Base-by-base conservation (phyloP, 2,888 invertebrate genomes). In the Pammene aurita region DNA sequence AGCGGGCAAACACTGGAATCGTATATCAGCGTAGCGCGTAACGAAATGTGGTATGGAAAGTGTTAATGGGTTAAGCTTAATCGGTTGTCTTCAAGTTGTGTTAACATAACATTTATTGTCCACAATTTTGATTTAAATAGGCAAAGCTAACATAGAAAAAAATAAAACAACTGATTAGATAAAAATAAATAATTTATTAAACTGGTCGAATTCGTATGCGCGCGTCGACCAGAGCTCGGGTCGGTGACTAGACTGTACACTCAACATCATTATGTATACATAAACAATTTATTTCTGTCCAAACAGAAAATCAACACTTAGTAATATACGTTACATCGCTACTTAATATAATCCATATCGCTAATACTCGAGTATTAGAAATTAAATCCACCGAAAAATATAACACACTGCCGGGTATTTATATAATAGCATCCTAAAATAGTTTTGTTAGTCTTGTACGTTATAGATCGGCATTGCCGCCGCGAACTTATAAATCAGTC, bases 341-440 rank as follows among this genome's bases (percentile, higher is more conserved):
- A 92, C 90, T 92, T 92, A 92, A 81, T 82, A 89, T 88, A 88
- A 87, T 88, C 89, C 87, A 88, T 86, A 87, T 84, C 75, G 83
- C 92, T 92, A 92, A 92, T 92, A 92, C 92, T 92, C 92, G 92
- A 92, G 92, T 91, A 92, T 92, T 92, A 91, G 90, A 92, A 34
- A 87, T 85, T 88, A 88, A 88, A 90, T 88, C 80, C 90, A 90
- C 86, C 88, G 86, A 90, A 91, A 89, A 89, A 88, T 86, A 86
- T 86, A 84, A 87, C 88, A 90, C 89, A 86, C 88, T 84, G 85
- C 85, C 82, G 80, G 85, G 85, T 80, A 82, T 87, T 80, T 67
- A 67, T 68, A 58, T 42, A 85, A 82, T 86, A 84, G 86, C 84
- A 77, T 86, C 85, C 85, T 89, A 85, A 80, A 85, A 87, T 86